Percentiles rank a stretch among this genome's conserved stretches.
Evolutionary conservation across 2,888 invertebrate species (phyloP).

Genomic region (Drosophila paranaensis): DNA sequence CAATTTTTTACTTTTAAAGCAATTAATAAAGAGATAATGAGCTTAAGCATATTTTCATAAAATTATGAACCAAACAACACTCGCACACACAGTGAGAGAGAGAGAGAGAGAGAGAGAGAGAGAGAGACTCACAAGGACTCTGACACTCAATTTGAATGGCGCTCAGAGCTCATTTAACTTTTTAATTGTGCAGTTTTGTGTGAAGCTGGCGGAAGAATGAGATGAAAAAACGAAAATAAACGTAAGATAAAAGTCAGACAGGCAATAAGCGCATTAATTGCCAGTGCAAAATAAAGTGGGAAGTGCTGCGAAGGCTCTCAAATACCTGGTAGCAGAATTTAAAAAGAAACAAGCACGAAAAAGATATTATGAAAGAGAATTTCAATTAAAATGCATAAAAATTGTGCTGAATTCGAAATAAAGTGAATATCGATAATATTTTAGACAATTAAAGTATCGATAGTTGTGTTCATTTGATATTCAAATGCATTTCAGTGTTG

Average conservation of each 20-base stretch:
- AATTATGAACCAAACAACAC: conserved; percentile 33
- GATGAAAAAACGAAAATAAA: conserved; percentile 55
- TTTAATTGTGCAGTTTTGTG: conserved; percentile 75
- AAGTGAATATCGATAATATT: background rate
- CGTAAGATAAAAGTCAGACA: conserved; percentile 61
- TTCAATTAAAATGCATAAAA: too few relatives aligned
- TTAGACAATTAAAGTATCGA: background rate
- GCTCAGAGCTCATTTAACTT: conserved; percentile 74
- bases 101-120: background rate
- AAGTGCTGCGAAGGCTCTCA: conserved; percentile 3
- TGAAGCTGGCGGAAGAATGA: conserved; percentile 48
- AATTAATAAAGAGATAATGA: conserved; percentile 62
- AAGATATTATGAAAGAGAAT: background rate
- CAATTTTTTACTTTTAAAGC: conserved; percentile 40
- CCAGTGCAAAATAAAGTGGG: conserved; percentile 34
- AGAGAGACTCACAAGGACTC: conserved; percentile 15
- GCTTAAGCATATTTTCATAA: conserved; percentile 56
- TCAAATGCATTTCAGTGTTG: too few relatives aligned
- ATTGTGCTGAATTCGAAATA: background rate
- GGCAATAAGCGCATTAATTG: conserved; percentile 74
- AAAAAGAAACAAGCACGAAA: background rate
- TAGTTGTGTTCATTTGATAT: background rate
- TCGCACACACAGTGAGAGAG: background rate
- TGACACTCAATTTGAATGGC: conserved; percentile 44
- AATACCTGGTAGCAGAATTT: conserved; percentile 5